Conservation (phyloP, 2,797 vertebrate species). For the Parotocinclus haroldoi region DNA sequence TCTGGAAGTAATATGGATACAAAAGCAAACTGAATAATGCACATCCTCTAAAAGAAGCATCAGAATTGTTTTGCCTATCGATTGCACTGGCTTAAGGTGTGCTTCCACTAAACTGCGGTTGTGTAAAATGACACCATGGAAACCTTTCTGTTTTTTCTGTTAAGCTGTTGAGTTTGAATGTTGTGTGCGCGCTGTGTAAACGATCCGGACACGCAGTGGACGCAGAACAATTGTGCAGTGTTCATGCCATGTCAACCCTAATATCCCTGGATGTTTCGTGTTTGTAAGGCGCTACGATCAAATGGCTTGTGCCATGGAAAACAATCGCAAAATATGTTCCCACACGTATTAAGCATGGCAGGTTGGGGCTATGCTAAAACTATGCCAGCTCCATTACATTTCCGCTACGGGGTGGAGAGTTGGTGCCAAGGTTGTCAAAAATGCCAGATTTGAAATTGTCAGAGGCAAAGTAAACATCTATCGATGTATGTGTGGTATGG, state of each 20-base stretch:
- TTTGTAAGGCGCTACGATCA: constrained; percentile 10
- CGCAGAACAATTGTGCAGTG: constrained; percentile 14
- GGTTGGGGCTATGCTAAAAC: neutral
- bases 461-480: neutral
- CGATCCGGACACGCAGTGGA: neutral
- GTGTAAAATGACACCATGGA: constrained; percentile 14
- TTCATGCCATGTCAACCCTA: constrained; percentile 16
- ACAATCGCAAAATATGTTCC: constrained; percentile 9
- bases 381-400: constrained; percentile 1
- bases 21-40: neutral
- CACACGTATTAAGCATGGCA: constrained; percentile 14
- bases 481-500: neutral
- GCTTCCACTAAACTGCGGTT: constrained; percentile 4
- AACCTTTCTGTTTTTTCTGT: neutral
- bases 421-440: neutral
- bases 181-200: constrained; percentile 1
- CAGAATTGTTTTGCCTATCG: neutral
- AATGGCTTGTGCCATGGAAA: constrained; percentile 18
- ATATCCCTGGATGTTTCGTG: constrained; percentile 13
- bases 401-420: neutral
- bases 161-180: constrained; percentile 13
- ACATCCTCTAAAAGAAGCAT: neutral
- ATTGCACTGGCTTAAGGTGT: constrained; percentile 1
- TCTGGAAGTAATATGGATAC: neutral
- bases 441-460: neutral